Conservation (phyloP, 2,797 vertebrate species). For the Hydrophis major region DNA sequence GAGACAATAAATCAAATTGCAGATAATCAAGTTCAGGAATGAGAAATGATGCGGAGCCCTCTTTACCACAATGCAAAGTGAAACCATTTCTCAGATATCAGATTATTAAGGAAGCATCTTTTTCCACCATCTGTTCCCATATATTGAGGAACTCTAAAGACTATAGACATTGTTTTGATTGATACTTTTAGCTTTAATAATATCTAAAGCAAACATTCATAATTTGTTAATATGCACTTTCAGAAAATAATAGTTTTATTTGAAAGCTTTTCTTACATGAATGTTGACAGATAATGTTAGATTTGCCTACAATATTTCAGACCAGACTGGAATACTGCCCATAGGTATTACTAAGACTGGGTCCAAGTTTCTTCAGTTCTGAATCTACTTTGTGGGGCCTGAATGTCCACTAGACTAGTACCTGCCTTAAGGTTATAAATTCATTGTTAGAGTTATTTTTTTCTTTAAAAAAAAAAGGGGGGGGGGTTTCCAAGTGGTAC, state of each 20-base stretch:
- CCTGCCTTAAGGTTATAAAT: background rate
- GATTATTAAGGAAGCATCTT: background rate
- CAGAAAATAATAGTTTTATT: background rate
- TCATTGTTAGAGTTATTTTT: background rate
- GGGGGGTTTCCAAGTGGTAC: background rate
- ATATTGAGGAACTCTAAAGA: background rate
- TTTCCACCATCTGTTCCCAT: background rate
- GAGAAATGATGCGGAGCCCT: background rate
- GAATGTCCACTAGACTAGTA: background rate
- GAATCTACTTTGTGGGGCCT: background rate
- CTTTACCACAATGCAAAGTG: background rate
- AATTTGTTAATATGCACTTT: background rate
- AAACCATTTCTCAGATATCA: slow-evolving; percentile 3
- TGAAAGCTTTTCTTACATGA: background rate
- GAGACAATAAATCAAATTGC: background rate
- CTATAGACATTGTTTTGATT: background rate
- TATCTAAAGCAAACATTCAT: background rate
- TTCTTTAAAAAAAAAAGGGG: background rate
- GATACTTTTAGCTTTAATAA: background rate
- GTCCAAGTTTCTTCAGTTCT: background rate
- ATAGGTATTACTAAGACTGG: background rate
- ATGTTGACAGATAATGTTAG: background rate
- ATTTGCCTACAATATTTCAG: background rate
- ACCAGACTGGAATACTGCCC: background rate
- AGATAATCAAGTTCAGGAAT: background rate